Evolutionary conservation across 2,797 vertebrate genomes (phyloP).

Genomic region (Antrozous pallidus): DNA sequence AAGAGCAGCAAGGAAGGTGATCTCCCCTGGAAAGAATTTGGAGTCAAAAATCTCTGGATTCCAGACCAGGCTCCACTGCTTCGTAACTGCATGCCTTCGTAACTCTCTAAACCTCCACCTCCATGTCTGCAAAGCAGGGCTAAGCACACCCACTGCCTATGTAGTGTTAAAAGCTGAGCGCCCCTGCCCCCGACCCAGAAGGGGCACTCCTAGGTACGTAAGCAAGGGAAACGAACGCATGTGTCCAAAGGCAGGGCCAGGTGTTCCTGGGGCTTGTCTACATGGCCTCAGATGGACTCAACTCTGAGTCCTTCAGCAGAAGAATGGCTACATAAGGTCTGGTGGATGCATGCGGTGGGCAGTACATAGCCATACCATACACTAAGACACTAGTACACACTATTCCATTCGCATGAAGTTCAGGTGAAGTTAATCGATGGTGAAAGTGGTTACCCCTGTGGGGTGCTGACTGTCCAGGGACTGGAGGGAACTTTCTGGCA

Average conservation of each 20-base stretch:
- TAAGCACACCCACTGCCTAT: no score
- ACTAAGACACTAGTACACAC: not conserved
- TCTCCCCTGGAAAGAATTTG: not conserved
- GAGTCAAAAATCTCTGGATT: not conserved
- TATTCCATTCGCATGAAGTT: not conserved
- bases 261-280: not conserved
- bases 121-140: not conserved
- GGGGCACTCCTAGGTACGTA: no score
- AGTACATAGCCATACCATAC: no score
- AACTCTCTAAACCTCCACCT: not conserved
- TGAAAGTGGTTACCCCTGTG: not conserved
- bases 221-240: not conserved
- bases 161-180: not conserved
- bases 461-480: not conserved
- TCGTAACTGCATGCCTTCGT: not conserved
- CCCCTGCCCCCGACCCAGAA: not conserved
- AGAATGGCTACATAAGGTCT: not conserved
- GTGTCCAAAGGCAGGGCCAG: not conserved
- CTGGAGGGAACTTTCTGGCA: not conserved
- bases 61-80: not conserved
- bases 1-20: not conserved
- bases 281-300: not conserved
- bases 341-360: accelerated
- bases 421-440: not conserved
- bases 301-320: not conserved